These are phyloP conservation scores for Menura novaehollandiae DNA, from an alignment of 2,113 vertebrate genomes.

Conservation along the genomic window DNA sequence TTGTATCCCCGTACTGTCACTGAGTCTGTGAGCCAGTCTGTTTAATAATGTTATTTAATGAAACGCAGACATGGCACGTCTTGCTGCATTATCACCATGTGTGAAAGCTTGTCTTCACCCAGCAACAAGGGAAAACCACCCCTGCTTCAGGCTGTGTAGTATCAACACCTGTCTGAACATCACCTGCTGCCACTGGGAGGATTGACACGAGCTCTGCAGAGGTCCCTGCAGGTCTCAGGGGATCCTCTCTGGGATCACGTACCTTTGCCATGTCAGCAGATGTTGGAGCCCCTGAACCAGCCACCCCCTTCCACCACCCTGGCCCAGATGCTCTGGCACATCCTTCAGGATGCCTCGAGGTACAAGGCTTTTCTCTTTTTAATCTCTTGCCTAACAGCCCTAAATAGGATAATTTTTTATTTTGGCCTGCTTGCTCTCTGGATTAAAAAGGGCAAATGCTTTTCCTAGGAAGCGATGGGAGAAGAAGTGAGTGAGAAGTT, in stretches of 20 bases:
- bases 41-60: background rate
- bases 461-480: background rate
- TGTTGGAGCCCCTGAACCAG: background rate
- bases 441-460: background rate
- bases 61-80: rapidly evolving
- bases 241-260: background rate
- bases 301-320: background rate
- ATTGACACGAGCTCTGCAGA: rapidly evolving
- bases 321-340: background rate
- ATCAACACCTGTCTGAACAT: background rate
- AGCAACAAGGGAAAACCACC: background rate
- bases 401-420: background rate
- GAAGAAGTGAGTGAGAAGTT: background rate
- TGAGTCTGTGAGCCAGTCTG: background rate
- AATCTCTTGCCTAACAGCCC: background rate
- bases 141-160: background rate
- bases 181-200: background rate
- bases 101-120: background rate
- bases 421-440: background rate
- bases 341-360: background rate
- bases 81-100: background rate
- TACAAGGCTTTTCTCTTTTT: background rate
- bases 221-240: background rate
- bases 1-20: background rate
- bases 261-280: background rate